Conservation (phyloP, 2,888 invertebrate genomes). For the Rotaria sp. region DNA sequence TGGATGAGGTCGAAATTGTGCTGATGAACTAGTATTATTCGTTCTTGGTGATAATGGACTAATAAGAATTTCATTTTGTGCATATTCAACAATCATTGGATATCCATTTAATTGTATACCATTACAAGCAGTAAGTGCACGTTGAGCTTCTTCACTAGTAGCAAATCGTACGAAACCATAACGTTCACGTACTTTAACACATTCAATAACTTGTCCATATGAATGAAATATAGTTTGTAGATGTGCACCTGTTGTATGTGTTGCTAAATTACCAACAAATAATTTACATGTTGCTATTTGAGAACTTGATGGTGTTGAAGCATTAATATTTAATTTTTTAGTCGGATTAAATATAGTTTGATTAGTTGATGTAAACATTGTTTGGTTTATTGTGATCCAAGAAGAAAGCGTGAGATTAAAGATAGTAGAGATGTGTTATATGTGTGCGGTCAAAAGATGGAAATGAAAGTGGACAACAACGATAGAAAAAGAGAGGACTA, state of each 20-base stretch:
- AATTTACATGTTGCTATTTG: constrained; percentile 10
- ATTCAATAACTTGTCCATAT: constrained; percentile 26
- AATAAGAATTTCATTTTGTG: constrained; percentile 27
- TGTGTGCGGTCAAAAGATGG: not conserved
- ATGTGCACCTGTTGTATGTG: constrained; percentile 18
- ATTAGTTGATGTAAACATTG: not conserved
- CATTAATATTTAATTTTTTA: not conserved
- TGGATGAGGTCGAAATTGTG: not conserved
- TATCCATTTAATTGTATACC: constrained; percentile 10
- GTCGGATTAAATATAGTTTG: not conserved
- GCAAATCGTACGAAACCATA: constrained; percentile 18
- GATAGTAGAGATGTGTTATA: not conserved
- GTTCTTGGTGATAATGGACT: constrained; percentile 1
- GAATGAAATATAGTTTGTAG: not conserved
- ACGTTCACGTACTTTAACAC: constrained; percentile 27
- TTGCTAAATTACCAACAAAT: constrained; percentile 21
- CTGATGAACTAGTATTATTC: too few species aligned
- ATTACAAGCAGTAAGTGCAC: constrained; percentile 3
- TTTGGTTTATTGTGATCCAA: not conserved
- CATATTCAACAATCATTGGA: constrained; percentile 27
- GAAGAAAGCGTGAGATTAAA: too few species aligned
- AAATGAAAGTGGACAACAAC: not conserved
- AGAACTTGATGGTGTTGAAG: not conserved
- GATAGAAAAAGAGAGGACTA: not conserved
- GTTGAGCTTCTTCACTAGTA: not conserved